Evolutionary conservation across 2,797 vertebrate genomes (phyloP).

Genomic region (Eurystomus glaucurus): DNA sequence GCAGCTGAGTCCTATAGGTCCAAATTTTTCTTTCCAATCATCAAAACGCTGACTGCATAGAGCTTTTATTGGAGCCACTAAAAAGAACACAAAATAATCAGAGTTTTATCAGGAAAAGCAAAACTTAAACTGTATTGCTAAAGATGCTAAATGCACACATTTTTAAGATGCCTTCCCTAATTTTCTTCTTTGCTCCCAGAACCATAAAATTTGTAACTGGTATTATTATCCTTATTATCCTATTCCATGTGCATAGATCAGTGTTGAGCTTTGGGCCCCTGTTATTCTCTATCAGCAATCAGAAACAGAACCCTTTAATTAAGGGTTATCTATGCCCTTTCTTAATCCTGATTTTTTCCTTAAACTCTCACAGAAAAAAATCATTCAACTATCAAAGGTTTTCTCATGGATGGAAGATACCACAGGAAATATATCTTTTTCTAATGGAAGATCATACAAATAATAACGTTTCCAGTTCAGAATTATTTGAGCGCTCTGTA

Average conservation of each 20-base stretch:
- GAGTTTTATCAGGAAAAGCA: background rate
- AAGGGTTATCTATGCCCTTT: background rate
- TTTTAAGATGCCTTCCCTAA: background rate
- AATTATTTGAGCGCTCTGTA: background rate
- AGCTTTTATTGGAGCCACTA: slow-evolving; percentile 99
- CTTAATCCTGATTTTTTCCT: background rate
- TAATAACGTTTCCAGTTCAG: background rate
- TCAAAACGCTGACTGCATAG: slow-evolving; percentile 95
- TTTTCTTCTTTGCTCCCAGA: slow-evolving; percentile 9
- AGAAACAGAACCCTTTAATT: background rate
- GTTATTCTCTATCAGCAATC: background rate
- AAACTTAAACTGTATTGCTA: background rate
- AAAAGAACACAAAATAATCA: slow-evolving; percentile 53
- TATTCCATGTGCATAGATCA: background rate
- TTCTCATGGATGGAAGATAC: background rate
- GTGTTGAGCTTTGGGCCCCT: background rate
- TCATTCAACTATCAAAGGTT: background rate
- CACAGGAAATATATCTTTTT: background rate
- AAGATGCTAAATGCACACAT: background rate
- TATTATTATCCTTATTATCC: background rate
- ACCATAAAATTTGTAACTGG: background rate
- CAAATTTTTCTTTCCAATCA: slow-evolving; percentile 96
- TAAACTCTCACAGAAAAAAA: background rate
- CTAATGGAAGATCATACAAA: background rate
- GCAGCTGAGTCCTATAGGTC: slow-evolving; percentile 92